Percentiles rank a stretch among this genome's conserved stretches.
Evolutionary conservation across 1,140 invertebrate species (phyloP).

Genomic region (Eufriesea mexicana): DNA sequence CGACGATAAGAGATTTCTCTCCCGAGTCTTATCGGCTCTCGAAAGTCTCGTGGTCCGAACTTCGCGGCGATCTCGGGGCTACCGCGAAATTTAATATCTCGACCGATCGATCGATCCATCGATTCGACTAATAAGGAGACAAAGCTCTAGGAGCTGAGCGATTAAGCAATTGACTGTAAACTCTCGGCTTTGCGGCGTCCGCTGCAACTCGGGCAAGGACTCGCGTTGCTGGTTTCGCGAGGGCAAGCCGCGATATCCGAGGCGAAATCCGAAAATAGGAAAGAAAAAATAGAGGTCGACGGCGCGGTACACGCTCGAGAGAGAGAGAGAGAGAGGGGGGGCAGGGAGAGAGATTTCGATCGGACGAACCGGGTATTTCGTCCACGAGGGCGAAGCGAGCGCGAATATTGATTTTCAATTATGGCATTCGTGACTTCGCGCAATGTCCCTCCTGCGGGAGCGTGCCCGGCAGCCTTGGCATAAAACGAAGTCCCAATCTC

Average conservation of each 20-base stretch:
- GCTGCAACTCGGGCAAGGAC: not conserved
- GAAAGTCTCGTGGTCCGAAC: too few relatives aligned
- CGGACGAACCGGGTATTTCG: constrained; percentile 4
- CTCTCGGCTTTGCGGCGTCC: not conserved
- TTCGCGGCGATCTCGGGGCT: too few relatives aligned
- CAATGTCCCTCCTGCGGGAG: constrained; percentile 69
- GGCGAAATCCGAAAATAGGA: not conserved
- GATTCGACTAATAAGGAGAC: too few relatives aligned
- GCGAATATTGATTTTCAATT: constrained; percentile 80
- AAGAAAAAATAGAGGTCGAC: not conserved
- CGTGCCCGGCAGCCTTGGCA: constrained; percentile 63
- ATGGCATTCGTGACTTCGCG: constrained; percentile 77
- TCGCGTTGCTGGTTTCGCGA: not conserved
- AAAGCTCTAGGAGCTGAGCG: too few relatives aligned
- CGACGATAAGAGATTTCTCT: not conserved
- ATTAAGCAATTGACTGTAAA: too few relatives aligned
- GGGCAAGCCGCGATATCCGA: too few relatives aligned
- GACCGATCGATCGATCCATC: too few relatives aligned
- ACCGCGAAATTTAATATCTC: too few relatives aligned
- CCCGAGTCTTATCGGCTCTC: too few relatives aligned
- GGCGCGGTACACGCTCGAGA: constrained; percentile 14
- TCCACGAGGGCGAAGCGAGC: constrained; percentile 66
- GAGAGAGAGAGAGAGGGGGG: too few relatives aligned
- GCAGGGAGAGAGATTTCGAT: constrained; percentile 50
- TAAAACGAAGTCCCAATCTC: constrained; percentile 66